Evolutionary conservation across 2,113 vertebrate species (phyloP).

Genomic region (Marmota flaviventris): DNA sequence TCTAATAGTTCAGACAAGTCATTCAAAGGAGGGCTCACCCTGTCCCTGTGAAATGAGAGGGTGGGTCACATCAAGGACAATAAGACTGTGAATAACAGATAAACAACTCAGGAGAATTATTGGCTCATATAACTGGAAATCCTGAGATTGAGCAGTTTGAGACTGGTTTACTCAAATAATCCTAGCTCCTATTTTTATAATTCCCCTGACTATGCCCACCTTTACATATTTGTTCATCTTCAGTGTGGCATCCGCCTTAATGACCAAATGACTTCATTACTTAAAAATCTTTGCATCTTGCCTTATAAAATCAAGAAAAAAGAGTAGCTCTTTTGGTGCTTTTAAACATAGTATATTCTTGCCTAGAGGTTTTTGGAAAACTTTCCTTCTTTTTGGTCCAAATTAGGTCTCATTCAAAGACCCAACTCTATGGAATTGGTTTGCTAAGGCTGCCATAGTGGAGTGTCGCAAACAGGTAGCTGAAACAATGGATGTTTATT

Average conservation of each 20-base stretch:
- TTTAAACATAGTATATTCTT: background rate
- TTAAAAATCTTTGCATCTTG: background rate
- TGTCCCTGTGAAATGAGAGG: background rate
- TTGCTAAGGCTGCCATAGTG: too few species aligned
- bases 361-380: background rate
- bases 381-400: background rate
- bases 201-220: background rate
- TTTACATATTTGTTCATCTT: background rate
- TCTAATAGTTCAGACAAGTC: background rate
- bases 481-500: background rate
- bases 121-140: background rate
- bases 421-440: background rate
- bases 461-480: too few species aligned
- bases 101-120: background rate
- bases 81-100: background rate
- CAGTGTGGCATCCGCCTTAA: background rate
- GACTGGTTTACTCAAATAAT: background rate
- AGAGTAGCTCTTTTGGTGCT: background rate
- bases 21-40: background rate
- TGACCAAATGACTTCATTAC: background rate
- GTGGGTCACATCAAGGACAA: background rate
- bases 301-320: background rate
- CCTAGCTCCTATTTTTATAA: background rate
- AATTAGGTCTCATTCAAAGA: background rate
- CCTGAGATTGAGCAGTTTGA: background rate